Conservation (phyloP, 1,140 invertebrate species). For the Drosophila cardini region DNA sequence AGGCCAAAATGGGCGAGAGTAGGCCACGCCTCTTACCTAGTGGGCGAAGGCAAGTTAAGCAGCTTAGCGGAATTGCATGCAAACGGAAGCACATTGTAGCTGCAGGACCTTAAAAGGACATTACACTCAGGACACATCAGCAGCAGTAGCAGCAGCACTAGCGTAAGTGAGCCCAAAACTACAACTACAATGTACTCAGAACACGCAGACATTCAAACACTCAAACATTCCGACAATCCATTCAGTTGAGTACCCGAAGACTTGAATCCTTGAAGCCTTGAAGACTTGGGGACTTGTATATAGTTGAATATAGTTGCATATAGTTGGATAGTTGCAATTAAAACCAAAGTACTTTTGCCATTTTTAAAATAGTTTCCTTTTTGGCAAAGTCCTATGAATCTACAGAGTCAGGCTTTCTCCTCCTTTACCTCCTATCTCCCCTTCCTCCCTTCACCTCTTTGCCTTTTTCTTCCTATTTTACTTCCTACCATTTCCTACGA, state of each 20-base stretch:
- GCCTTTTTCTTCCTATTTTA: neutral
- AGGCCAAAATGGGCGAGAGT: neutral
- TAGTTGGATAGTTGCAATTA: constrained; percentile 72
- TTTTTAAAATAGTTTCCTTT: constrained; percentile 83
- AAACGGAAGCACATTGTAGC: constrained; percentile 73
- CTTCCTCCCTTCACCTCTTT: too few relatives aligned
- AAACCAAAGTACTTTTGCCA: constrained; percentile 80
- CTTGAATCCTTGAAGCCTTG: constrained; percentile 10
- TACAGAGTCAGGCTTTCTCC: constrained; percentile 6
- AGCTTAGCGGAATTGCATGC: constrained; percentile 73
- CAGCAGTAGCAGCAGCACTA: neutral
- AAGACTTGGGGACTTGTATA: constrained; percentile 1
- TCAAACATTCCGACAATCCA: too few relatives aligned
- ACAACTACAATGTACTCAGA: constrained; percentile 62
- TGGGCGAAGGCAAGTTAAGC: constrained; percentile 61
- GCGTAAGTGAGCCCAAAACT: constrained; percentile 19
- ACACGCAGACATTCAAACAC: constrained; percentile 40
- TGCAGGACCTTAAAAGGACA: constrained; percentile 67
- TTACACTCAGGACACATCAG: constrained; percentile 65
- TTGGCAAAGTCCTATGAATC: constrained; percentile 59
- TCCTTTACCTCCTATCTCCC: neutral
- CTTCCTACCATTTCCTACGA: neutral
- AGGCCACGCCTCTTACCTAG: constrained; percentile 8
- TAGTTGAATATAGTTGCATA: constrained; percentile 23
- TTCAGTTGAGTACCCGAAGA: constrained; percentile 47